These are phyloP conservation scores for Enteromius paludinosus DNA, from an alignment of 2,797 vertebrate genomes.

Conservation along the genomic window DNA sequence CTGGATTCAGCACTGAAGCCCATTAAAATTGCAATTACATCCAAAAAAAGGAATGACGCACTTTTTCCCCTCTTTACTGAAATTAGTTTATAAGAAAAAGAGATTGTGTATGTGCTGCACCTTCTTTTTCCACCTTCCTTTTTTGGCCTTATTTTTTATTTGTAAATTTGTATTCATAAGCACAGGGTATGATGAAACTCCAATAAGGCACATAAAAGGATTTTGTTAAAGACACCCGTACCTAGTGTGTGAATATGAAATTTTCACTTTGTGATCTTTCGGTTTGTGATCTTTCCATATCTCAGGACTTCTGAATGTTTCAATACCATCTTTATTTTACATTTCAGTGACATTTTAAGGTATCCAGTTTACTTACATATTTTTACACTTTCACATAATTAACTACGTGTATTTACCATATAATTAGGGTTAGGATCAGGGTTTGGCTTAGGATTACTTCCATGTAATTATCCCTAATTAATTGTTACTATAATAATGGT, in stretches of 20 bases:
- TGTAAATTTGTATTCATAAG: background rate
- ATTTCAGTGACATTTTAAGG: background rate
- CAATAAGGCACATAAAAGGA: background rate
- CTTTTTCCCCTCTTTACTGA: slow-evolving; percentile 44
- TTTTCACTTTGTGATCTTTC: background rate
- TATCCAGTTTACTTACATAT: background rate
- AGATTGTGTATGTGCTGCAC: background rate
- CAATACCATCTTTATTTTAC: background rate
- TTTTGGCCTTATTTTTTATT: background rate
- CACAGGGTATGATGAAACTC: background rate
- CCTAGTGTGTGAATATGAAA: background rate
- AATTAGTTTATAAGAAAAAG: background rate
- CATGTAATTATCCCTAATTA: background rate
- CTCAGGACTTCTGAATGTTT: background rate
- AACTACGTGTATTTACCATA: background rate
- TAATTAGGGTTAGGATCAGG: background rate
- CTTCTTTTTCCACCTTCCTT: background rate
- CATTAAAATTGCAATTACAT: slow-evolving; percentile 66
- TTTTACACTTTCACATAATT: background rate
- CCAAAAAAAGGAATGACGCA: slow-evolving; percentile 59
- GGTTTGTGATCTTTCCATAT: background rate
- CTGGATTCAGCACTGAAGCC: slow-evolving; percentile 59
- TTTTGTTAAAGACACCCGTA: background rate
- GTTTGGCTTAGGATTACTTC: background rate
- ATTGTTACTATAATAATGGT: background rate